Evolutionary conservation across 2,797 vertebrate species (phyloP), one percentile per base, ranked within the genome.

Genomic region (Channa striata): DNA sequence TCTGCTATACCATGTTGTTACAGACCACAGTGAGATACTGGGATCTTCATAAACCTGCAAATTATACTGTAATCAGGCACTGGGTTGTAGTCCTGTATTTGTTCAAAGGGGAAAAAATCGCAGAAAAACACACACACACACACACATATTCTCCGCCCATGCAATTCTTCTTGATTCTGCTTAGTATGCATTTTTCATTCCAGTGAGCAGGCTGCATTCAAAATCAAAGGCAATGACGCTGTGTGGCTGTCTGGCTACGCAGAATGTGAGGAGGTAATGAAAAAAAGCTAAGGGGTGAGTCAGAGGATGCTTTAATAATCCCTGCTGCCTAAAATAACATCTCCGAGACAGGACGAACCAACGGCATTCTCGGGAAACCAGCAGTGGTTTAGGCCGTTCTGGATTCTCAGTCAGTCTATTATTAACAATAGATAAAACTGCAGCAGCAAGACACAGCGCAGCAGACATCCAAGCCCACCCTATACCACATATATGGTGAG

Each of bases 111-210:
- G 73, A 60, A 72, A 69, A 59, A 60, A 57, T 72, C 77, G 51
- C 37, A 30, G 25, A 30, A 30, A 30, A 6, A 64, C 34, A 11
- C 33, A 54, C 44, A 66, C 49, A 44, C 63, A 34, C 56, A 21
- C 30, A 53, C 40, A 47, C 34, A 63, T 62, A 51, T 37, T 74
- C 57, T 65, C 30, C 9, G 42, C 70, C 59, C 72, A 78, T 72
- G 72, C 80, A 81, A 81, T 80, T 78, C 46, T 78, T 84, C 77
- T 77, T 69, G 75, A 44, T 89, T 90, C 78, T 93, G 92, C 92
- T 83, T 90, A 90, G 86, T 87, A 84, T 87, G 90, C 91, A 90
- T 90, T 92, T 92, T 93, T 93, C 81, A 92, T 91, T 88, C 81
- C 85, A 78, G 83, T 72, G 83, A 89, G 78, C 70, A 79, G 56